Conservation (phyloP, 2,113 vertebrate species). For the Sitta europaea region DNA sequence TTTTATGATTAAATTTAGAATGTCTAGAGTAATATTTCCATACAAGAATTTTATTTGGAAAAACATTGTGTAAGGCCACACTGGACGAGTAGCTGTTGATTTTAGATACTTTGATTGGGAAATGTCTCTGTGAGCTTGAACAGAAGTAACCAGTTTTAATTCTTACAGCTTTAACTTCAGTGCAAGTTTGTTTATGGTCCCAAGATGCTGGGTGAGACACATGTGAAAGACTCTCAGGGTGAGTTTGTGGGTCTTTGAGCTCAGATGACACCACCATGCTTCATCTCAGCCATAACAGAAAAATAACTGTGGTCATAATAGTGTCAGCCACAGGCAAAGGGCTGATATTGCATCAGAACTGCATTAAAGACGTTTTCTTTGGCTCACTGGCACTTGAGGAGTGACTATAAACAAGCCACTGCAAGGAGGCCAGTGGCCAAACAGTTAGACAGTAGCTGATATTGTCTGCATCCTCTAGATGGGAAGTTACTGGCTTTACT, state of each 20-base stretch:
- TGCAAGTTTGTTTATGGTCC: background rate
- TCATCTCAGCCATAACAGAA: background rate
- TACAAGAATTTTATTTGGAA: background rate
- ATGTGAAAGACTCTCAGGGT: background rate
- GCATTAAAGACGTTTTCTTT: background rate
- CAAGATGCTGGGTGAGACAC: background rate
- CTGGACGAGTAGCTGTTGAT: background rate
- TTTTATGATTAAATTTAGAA: background rate
- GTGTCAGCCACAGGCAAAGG: background rate
- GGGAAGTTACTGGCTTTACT: background rate
- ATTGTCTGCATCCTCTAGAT: constrained; percentile 1
- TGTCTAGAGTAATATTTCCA: background rate
- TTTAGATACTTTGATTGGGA: background rate
- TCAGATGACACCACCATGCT: background rate
- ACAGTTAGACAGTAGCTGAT: background rate
- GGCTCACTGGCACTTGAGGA: background rate
- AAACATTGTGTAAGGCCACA: background rate
- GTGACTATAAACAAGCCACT: background rate
- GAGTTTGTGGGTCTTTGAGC: background rate
- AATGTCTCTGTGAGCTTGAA: background rate
- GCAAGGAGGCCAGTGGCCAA: background rate
- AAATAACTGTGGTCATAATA: background rate
- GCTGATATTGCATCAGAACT: background rate
- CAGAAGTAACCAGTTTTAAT: background rate
- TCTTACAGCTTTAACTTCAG: background rate